Evolutionary conservation across 2,113 vertebrate species (phyloP).

Genomic region (Equus quagga): DNA sequence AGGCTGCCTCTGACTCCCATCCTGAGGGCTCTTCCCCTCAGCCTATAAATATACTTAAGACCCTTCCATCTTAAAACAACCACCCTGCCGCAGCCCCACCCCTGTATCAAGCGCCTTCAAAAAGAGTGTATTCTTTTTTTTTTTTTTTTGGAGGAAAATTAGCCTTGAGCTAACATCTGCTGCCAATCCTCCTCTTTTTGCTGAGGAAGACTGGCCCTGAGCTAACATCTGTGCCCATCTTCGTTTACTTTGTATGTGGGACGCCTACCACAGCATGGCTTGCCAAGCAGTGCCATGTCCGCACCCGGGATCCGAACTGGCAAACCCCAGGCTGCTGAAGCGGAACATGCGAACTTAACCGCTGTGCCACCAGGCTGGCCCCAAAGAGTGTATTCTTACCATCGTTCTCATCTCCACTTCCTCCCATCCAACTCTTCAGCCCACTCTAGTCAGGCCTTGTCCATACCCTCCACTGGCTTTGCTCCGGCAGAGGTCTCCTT

Average conservation of each 20-base stretch:
- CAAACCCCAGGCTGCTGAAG: no score
- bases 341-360: no score
- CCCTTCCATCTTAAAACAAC: background rate
- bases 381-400: background rate
- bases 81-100: background rate
- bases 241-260: no score
- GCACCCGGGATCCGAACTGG: no score
- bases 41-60: slow-evolving; percentile 32
- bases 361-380: no score
- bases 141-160: no score
- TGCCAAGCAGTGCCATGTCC: no score
- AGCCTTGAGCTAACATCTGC: no score
- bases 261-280: no score
- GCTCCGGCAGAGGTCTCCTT: background rate
- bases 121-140: background rate
- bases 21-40: background rate
- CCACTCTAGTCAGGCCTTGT: background rate
- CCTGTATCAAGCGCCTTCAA: background rate
- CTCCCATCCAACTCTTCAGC: background rate
- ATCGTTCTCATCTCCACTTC: background rate
- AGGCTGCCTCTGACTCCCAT: background rate
- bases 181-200: no score
- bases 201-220: no score
- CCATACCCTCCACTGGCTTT: slow-evolving; percentile 4
- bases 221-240: no score